These are phyloP conservation scores for Montipora capitata DNA, from an alignment of 92 coral and sea anemone genomes.

Conservation along the genomic window DNA sequence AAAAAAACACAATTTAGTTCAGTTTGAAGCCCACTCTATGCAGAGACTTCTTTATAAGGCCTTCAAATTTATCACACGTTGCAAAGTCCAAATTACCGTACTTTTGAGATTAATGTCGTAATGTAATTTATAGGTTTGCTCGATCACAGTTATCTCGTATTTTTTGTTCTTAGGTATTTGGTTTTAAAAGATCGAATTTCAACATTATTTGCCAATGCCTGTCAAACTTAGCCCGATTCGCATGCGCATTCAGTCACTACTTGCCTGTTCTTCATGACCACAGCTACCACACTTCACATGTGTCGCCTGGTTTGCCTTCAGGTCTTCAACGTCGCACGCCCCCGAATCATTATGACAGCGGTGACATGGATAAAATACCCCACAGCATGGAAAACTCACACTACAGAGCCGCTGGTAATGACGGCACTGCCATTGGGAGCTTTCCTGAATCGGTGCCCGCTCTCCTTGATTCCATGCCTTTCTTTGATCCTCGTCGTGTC, in stretches of 20 bases:
- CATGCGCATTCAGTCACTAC: neutral
- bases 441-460: slow-evolving; percentile 33
- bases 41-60: too few species aligned
- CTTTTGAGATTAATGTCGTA: too few species aligned
- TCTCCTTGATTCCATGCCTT: neutral
- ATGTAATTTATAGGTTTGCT: too few species aligned
- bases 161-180: too few species aligned
- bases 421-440: slow-evolving; percentile 75
- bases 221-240: neutral
- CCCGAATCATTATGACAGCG: slow-evolving; percentile 92
- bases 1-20: neutral
- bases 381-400: slow-evolving; percentile 86
- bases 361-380: slow-evolving; percentile 82
- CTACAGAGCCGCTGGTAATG: slow-evolving; percentile 89
- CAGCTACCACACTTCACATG: slow-evolving; percentile 80
- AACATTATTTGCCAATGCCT: too few species aligned
- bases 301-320: slow-evolving; percentile 81
- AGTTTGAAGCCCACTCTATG: neutral
- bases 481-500: neutral
- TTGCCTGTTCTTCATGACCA: slow-evolving; percentile 74
- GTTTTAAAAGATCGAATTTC: too few species aligned
- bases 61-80: too few species aligned
- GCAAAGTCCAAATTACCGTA: too few species aligned
- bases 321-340: slow-evolving; percentile 65
- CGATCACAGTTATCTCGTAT: too few species aligned